phyloP scores from a whole-genome alignment of 23 tunicate species.

The Trididemnum clinides region DNA sequence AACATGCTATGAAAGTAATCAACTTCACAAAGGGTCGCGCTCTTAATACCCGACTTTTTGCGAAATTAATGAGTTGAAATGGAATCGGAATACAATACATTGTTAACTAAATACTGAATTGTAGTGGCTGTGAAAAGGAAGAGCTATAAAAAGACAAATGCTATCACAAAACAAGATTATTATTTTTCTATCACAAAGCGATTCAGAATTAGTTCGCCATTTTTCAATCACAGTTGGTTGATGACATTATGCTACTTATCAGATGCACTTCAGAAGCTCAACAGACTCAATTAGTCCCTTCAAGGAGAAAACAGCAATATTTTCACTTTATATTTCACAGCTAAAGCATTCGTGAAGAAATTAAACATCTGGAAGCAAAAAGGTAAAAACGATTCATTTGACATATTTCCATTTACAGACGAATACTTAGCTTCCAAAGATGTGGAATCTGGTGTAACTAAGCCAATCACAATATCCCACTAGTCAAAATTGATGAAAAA shows the following conservation, averaged over 20 bases:
- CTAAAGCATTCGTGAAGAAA: constrained; percentile 32
- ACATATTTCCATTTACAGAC: too few species aligned
- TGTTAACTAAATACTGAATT: constrained; percentile 41
- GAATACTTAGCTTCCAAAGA: constrained; percentile 30
- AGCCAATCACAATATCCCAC: not conserved
- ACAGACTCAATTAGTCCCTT: too few species aligned
- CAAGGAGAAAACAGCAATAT: too few species aligned
- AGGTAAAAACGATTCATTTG: constrained; percentile 31
- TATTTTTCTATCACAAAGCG: constrained; percentile 33
- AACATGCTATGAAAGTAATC: constrained; percentile 53
- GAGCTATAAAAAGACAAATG: constrained; percentile 45
- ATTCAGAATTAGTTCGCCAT: constrained; percentile 50
- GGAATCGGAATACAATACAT: constrained; percentile 37
- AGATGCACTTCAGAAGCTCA: constrained; percentile 45
- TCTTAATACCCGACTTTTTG: too few species aligned
- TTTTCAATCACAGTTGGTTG: constrained; percentile 37
- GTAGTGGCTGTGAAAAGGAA: constrained; percentile 52
- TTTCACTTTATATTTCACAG: constrained; percentile 25
- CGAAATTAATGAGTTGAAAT: constrained; percentile 53
- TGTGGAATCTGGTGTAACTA: constrained; percentile 27
- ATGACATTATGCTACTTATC: constrained; percentile 48
- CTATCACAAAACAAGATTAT: constrained; percentile 32
- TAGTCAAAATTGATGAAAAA: not conserved
- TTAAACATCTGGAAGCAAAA: constrained; percentile 44
- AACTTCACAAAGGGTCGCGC: constrained; percentile 3